These are phyloP conservation scores for Aythya baeri DNA, from an alignment of 2,113 vertebrate genomes.

Conservation along the genomic window DNA sequence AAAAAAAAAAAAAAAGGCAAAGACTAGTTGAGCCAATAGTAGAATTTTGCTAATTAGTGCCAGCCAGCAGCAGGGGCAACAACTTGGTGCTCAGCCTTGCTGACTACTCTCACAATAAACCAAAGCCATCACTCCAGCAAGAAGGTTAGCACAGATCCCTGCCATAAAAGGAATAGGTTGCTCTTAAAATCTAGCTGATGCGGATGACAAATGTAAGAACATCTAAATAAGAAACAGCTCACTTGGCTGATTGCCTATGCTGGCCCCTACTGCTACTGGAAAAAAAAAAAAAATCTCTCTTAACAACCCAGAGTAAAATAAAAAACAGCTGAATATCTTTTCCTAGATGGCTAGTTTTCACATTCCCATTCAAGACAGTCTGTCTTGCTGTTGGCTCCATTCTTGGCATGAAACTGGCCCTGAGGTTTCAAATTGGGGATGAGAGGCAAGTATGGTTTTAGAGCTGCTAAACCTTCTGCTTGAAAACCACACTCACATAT, in stretches of 20 bases:
- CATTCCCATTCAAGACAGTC: not conserved
- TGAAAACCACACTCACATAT: not conserved
- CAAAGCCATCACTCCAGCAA: not conserved
- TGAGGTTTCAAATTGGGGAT: not conserved
- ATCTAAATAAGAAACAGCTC: slow-evolving; percentile 17
- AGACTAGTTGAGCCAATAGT: not conserved
- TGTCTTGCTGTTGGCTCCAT: not conserved
- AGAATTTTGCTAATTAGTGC: not conserved
- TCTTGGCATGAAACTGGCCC: not conserved
- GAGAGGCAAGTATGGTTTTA: not conserved
- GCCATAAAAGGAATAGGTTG: not conserved
- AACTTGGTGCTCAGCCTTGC: not conserved
- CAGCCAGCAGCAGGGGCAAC: not conserved
- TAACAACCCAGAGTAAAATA: not conserved
- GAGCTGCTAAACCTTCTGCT: not conserved
- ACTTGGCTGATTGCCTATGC: not conserved
- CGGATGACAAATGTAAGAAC: not conserved
- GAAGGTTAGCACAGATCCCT: not conserved
- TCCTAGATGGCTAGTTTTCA: not conserved
- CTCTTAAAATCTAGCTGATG: not conserved
- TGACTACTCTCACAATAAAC: not conserved
- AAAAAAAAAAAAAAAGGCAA: not conserved
- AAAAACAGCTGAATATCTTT: not conserved
- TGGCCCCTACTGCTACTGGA: not conserved
- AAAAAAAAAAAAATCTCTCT: not conserved